These are phyloP conservation scores for Falco naumanni DNA, from an alignment of 2,797 vertebrate species.

Conservation along the genomic window DNA sequence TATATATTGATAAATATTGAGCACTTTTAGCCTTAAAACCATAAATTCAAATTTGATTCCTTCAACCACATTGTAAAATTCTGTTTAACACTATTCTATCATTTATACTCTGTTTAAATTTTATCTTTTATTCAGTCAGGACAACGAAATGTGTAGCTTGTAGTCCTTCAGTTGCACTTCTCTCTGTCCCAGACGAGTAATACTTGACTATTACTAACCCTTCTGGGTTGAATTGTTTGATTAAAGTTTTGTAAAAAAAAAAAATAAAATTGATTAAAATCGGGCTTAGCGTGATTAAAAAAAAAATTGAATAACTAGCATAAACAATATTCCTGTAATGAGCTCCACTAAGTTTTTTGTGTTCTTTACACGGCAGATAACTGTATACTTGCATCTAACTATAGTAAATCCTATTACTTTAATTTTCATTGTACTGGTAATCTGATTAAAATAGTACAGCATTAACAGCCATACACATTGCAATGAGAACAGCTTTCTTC, in stretches of 20 bases:
- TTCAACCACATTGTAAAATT: background rate
- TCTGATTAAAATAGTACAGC: slow-evolving; percentile 47
- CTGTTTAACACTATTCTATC: background rate
- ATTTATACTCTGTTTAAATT: background rate
- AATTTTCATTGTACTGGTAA: slow-evolving; percentile 56
- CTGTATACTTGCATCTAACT: slow-evolving; percentile 51
- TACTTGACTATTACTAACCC: background rate
- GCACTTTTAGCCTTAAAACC: background rate
- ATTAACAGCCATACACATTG: background rate
- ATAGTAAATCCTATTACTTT: slow-evolving; percentile 68
- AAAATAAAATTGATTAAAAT: background rate
- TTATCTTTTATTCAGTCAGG: background rate
- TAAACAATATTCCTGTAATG: slow-evolving; percentile 23
- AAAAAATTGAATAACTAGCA: background rate
- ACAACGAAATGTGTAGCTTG: background rate
- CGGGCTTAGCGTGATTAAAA: background rate
- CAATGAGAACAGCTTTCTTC: slow-evolving; percentile 4
- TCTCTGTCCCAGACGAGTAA: background rate
- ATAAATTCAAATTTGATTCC: background rate
- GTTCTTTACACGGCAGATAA: slow-evolving; percentile 39
- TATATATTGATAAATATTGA: background rate
- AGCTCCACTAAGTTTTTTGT: background rate
- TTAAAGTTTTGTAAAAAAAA: background rate
- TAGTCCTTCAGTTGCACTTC: background rate
- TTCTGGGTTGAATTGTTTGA: background rate